These are phyloP conservation scores for Lepus americanus DNA, from an alignment of 2,113 vertebrate species.

Conservation along the genomic window DNA sequence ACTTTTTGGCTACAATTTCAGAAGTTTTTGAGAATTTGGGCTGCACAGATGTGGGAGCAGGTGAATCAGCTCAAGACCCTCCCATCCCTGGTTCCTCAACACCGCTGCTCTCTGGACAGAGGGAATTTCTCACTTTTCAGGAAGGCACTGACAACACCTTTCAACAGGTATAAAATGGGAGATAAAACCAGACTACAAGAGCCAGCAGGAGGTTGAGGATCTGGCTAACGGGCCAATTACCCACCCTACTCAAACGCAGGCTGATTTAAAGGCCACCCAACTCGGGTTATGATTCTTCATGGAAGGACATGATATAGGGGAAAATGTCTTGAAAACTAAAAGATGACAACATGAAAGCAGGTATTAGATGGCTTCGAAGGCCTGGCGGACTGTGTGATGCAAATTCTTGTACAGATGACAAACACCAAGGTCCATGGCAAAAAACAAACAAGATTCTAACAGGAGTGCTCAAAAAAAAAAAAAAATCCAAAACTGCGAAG, in stretches of 20 bases:
- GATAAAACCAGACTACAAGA: not conserved
- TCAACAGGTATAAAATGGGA: not conserved
- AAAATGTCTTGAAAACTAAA: not conserved
- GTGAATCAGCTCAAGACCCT: accelerated
- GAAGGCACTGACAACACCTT: not conserved
- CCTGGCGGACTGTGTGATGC: not conserved
- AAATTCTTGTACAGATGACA: not conserved
- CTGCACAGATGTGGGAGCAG: not conserved
- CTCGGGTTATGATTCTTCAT: not conserved
- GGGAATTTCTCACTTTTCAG: not conserved
- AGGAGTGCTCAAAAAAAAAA: not conserved
- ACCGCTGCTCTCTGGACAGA: not conserved
- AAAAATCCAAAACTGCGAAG: not conserved
- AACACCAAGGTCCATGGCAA: not conserved
- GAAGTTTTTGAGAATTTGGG: not conserved
- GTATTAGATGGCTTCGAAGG: not conserved
- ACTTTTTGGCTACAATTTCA: not conserved
- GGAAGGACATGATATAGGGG: not conserved
- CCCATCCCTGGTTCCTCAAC: not conserved
- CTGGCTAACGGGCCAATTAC: not conserved
- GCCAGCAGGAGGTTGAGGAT: not conserved
- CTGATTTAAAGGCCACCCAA: not conserved
- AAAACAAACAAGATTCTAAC: not conserved
- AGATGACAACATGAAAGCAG: not conserved
- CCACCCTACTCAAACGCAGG: not conserved